These are phyloP conservation scores for Myodes glareolus DNA, from an alignment of 2,113 vertebrate species.

Conservation along the genomic window DNA sequence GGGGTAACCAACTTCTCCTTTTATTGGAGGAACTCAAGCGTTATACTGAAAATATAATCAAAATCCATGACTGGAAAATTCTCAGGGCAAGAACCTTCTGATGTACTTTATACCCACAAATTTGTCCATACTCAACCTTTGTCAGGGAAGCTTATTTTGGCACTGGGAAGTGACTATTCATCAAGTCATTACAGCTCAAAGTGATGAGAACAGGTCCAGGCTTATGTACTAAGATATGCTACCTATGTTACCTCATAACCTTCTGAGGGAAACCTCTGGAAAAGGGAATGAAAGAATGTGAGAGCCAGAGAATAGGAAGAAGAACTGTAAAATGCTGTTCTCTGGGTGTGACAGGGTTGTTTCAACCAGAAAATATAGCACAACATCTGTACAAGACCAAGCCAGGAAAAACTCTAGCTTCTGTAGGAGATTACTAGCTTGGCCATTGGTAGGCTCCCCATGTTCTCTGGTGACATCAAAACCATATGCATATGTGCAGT, in stretches of 20 bases:
- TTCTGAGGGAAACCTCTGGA: neutral
- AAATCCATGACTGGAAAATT: neutral
- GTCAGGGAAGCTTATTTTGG: neutral
- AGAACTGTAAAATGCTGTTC: neutral
- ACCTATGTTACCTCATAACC: neutral
- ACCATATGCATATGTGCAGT: fast-evolving
- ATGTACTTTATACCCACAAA: no score
- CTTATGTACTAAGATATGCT: neutral
- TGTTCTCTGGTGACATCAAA: neutral
- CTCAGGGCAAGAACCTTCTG: neutral
- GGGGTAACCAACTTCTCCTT: neutral
- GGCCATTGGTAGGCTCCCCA: neutral
- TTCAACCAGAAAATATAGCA: no score
- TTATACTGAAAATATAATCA: neutral
- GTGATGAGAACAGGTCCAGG: neutral
- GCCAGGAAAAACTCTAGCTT: neutral
- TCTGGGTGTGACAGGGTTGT: neutral
- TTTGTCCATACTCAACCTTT: no score
- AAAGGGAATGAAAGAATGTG: neutral
- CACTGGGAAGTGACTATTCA: no score
- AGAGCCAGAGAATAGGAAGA: neutral
- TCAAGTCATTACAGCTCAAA: neutral
- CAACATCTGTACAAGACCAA: neutral
- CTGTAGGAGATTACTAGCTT: neutral
- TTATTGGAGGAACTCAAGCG: neutral